These are phyloP conservation scores for Drosophila multiciliata DNA, from an alignment of 2,888 invertebrate genomes.

Conservation along the genomic window DNA sequence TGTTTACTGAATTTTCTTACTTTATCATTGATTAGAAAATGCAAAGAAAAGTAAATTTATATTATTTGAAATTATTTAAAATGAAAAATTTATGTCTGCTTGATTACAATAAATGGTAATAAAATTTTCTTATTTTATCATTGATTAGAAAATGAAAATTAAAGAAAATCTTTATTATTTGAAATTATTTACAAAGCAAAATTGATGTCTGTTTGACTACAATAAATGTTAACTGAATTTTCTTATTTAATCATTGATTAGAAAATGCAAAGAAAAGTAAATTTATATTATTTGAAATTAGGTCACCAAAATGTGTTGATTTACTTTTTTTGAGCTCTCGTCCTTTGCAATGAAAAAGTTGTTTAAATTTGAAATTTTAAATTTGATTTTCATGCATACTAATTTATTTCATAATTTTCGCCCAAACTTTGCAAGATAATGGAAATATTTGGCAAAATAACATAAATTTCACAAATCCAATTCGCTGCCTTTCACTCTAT, in stretches of 20 bases:
- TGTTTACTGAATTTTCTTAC: too few species aligned
- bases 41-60: too few species aligned
- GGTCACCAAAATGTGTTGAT: not conserved
- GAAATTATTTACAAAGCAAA: too few species aligned
- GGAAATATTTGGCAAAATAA: not conserved
- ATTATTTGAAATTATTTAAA: too few species aligned
- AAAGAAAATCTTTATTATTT: too few species aligned
- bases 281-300: not conserved
- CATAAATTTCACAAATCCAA: not conserved
- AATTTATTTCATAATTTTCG: not conserved
- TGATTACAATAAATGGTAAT: too few species aligned
- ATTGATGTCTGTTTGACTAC: not conserved
- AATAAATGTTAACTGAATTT: not conserved
- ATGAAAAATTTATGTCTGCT: too few species aligned
- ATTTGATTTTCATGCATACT: not conserved
- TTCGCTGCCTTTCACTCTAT: not conserved
- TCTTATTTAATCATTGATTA: not conserved
- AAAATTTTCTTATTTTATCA: too few species aligned
- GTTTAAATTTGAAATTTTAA: not conserved
- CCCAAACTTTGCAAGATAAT: not conserved
- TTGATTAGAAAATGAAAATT: too few species aligned
- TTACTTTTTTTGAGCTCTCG: not conserved
- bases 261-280: not conserved
- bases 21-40: too few species aligned
- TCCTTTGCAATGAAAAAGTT: not conserved